Base-by-base conservation (phyloP, 2,113 vertebrate genomes). In the Actinemys pallida region DNA sequence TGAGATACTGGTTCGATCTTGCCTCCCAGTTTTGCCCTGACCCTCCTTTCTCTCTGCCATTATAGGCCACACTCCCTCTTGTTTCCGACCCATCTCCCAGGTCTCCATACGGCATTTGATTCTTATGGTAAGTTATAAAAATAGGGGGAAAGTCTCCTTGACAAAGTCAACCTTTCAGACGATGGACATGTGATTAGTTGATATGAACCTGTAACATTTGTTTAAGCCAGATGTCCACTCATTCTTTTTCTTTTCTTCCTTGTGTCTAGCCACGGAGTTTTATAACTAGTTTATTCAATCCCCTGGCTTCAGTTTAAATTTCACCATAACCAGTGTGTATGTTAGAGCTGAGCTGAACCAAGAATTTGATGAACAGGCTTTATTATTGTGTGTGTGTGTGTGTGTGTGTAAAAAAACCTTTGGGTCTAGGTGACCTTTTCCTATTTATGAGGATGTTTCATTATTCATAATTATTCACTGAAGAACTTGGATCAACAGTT, bases 401-500 rank as follows among this genome's bases (percentile, higher is more conserved):
- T 62, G 5, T n/a, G n/a, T n/a, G n/a, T n/a, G n/a, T n/a, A 62
- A 59, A 57, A 49, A 88, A 88, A 62, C 27, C 54, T 57, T 57
- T 45, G 45, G 20, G 5, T 88, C 92, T 17, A 94, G 81, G 39
- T 65, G n/a, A 0, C 0, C 29, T 75, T 12, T 53, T 88, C 49
- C 22, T 49, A 53, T 20, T 88, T 82, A 90, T 75, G 57, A 1
- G 1, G 62, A 96, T 22, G 88, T 75, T 52, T 8, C 1, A 0
- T 20, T 2, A 96, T 96, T 94, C 92, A 1, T 80, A 88, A 90
- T 83, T 59, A 59, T 62, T 62, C 57, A 94, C 50, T 75, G 82
- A 88, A 81, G 93, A 95, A 95, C 93, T 91, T 47, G 7, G 88
- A 88, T 4, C 85, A 95, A 92, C 81, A 92, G 93, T 81, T 87